phyloP scores from a whole-genome alignment of 2,888 invertebrate species.

The Stenoptilia bipunctidactyla region DNA sequence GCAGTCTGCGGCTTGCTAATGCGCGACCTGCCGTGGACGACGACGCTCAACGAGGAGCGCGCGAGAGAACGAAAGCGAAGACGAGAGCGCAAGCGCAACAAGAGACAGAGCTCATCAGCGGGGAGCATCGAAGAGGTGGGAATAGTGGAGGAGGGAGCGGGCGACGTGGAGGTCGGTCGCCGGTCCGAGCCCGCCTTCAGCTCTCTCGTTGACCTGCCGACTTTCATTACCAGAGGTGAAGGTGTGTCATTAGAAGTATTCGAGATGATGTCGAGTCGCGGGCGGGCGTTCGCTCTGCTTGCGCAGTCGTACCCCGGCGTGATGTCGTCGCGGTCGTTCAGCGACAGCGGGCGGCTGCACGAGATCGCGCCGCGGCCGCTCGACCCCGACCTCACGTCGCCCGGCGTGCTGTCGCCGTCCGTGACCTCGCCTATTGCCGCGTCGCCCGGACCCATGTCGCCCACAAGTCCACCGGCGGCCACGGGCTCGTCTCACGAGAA shows the following conservation, averaged over 20 bases:
- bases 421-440: conserved; percentile 33
- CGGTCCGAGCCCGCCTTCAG: conserved; percentile 72
- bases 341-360: conserved; percentile 69
- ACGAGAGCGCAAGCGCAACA: conserved; percentile 68
- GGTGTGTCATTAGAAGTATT: conserved; percentile 83
- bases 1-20: conserved; percentile 86
- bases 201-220: conserved; percentile 88
- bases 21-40: conserved; percentile 75
- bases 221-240: conserved; percentile 83
- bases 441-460: conserved; percentile 36
- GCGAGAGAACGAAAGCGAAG: conserved; percentile 74
- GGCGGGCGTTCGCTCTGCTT: conserved; percentile 78
- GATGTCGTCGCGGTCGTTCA: conserved; percentile 79
- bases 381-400: conserved; percentile 49
- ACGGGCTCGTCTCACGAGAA: conserved; percentile 55
- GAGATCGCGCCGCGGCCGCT: conserved; percentile 39
- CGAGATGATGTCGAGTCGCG: conserved; percentile 77
- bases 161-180: conserved; percentile 44
- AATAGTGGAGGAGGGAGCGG: conserved; percentile 72
- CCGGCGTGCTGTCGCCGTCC: conserved; percentile 36
- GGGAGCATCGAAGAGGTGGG: conserved; percentile 80
- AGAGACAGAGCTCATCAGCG: conserved; percentile 74
- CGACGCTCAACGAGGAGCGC: conserved; percentile 72
- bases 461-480: conserved; percentile 26
- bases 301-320: conserved; percentile 82